These are phyloP conservation scores for Leptonema lineaticorne DNA, from an alignment of 1,140 invertebrate genomes.

Conservation along the genomic window DNA sequence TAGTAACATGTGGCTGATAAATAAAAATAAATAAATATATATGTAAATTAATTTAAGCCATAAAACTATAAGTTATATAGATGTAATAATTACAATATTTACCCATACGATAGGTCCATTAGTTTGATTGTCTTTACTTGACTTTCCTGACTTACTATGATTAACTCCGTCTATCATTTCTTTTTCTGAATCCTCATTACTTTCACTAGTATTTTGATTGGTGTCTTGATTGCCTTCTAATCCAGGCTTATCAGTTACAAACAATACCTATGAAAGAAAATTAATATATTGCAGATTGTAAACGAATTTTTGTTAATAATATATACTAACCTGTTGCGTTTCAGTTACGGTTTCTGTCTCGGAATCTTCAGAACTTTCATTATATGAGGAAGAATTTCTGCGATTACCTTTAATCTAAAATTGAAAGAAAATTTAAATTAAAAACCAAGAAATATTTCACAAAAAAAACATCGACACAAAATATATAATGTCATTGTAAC, in stretches of 20 bases:
- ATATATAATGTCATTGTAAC: no score
- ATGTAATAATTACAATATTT: neutral
- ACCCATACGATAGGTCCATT: slow-evolving; percentile 8
- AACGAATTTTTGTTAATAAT: neutral
- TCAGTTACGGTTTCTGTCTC: slow-evolving; percentile 55
- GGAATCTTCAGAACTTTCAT: slow-evolving; percentile 56
- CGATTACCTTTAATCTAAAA: slow-evolving; percentile 54
- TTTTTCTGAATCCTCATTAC: slow-evolving; percentile 4
- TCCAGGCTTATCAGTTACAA: slow-evolving; percentile 49
- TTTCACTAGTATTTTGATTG: neutral
- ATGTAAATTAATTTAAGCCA: neutral
- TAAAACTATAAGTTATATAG: neutral
- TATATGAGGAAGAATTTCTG: slow-evolving; percentile 39
- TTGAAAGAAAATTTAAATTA: no score
- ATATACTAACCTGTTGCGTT: slow-evolving; percentile 45
- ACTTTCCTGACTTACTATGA: slow-evolving; percentile 2
- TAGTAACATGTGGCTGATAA: slow-evolving; percentile 52
- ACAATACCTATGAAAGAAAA: slow-evolving; percentile 49
- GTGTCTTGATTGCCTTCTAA: neutral
- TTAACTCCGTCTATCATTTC: neutral
- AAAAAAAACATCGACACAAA: neutral
- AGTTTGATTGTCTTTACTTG: slow-evolving; percentile 1
- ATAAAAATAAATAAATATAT: neutral
- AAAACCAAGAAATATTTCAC: no score
- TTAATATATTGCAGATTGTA: neutral